Evolutionary conservation across 1,140 invertebrate species (phyloP), one percentile per base, ranked within the genome.

Genomic region (Tribolium madens): DNA sequence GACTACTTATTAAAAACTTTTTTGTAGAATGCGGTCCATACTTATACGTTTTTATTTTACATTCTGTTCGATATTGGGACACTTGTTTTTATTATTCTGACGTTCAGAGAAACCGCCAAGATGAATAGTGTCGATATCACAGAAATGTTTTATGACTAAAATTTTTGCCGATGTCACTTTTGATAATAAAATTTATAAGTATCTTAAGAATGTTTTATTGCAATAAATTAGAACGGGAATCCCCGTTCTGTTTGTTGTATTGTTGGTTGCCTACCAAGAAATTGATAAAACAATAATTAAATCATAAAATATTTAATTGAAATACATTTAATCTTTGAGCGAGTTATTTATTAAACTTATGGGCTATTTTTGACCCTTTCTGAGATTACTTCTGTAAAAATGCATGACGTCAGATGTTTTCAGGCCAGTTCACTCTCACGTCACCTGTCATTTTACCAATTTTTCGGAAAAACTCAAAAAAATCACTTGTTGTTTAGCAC

Each of bases 391-490:
- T 21, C 3, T 21, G 21, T 5, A 26, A 5, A 26, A 26, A 26
- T 4, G 21, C 6, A 5, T 26, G 3, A 26, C 21, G 21, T 26
- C 21, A 26, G 21, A 26, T 3, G 21, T 26, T 26, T 26, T 26
- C 21, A 4, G 21, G 21, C 1, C 57, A 64, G 57, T 64, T 64
- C 57, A 26, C 13, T 12, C 12, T 64, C 57, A 64, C 57, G 57
- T 64, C 57, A 64, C 10, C 9, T 64, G 57, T 64, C 57, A 42
- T 33, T 33, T 12, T 12, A 12, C 12, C 57, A 64, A 64, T 12
- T 33, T 64, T 64, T 64, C 14, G 57, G 57, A 64, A 64, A 64
- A 12, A 33, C 36, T 64, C 14, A 10, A 60, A 64, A 64, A 64
- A 64, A 50, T 64, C 57, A 18, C 21, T 33, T 33, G 57, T 64